These are phyloP conservation scores for Zootermopsis nevadensis DNA, from an alignment of 2,888 invertebrate species.

Conservation along the genomic window DNA sequence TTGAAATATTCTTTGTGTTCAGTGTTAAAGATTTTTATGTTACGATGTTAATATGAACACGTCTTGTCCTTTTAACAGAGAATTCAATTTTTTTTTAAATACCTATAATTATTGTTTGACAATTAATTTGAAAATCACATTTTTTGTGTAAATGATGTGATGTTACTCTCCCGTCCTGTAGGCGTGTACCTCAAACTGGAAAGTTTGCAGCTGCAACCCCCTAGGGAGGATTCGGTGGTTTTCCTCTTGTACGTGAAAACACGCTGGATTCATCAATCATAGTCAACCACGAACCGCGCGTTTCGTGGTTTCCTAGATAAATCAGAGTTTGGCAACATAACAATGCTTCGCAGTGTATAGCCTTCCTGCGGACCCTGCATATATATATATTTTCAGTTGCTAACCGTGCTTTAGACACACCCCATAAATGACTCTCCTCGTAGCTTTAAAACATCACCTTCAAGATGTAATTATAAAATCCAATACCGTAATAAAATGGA, in stretches of 20 bases:
- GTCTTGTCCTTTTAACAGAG: too few relatives aligned
- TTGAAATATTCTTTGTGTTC: too few relatives aligned
- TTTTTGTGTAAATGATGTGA: background rate
- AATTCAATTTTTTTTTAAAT: too few relatives aligned
- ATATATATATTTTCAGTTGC: background rate
- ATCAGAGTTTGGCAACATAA: conserved; percentile 6
- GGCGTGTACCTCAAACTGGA: background rate
- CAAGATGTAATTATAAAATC: too few relatives aligned
- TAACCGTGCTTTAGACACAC: background rate
- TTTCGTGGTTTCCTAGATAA: background rate
- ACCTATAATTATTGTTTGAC: too few relatives aligned
- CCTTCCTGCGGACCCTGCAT: background rate
- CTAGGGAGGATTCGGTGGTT: background rate
- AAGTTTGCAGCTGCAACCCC: background rate
- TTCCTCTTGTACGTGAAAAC: too few relatives aligned
- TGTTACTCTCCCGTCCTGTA: background rate
- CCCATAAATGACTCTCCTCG: background rate
- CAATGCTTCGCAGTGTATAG: background rate
- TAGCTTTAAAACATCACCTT: too few relatives aligned
- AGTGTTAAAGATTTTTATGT: too few relatives aligned
- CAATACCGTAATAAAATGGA: too few relatives aligned
- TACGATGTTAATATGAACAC: too few relatives aligned
- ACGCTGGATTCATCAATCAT: background rate
- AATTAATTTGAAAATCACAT: too few relatives aligned
- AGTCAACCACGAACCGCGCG: background rate